A percentile compares a stretch with the other conserved stretches of the same genome.
Evolutionary conservation across 2,888 invertebrate genomes (phyloP).

Genomic region (Elmis aenea): DNA sequence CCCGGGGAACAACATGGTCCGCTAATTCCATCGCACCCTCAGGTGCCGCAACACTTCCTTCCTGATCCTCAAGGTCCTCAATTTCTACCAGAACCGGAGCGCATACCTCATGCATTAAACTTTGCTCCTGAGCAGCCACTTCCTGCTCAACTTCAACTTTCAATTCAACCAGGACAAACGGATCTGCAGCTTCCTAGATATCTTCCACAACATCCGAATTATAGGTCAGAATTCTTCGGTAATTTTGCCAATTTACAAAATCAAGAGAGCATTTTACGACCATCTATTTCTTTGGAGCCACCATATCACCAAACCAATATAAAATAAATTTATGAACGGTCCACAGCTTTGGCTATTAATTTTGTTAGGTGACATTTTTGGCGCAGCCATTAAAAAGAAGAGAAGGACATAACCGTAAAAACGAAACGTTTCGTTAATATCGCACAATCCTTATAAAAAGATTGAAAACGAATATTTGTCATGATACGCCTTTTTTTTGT

Average conservation of each 20-base stretch:
- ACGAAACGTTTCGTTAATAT: too few species aligned
- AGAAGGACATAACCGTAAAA: too few species aligned
- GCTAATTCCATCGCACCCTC: conserved; percentile 9
- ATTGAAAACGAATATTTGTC: too few species aligned
- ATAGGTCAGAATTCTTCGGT: conserved; percentile 11
- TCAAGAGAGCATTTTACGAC: conserved; percentile 7
- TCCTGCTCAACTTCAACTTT: conserved; percentile 8
- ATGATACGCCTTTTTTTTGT: too few species aligned
- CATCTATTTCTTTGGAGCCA: conserved; percentile 13
- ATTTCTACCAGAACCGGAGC: not conserved
- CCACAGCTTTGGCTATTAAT: too few species aligned
- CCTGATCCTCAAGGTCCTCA: conserved; percentile 11
- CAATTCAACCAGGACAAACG: conserved; percentile 38
- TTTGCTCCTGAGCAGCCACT: conserved; percentile 2
- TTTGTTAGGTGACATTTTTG: too few species aligned
- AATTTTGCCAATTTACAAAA: conserved; percentile 3
- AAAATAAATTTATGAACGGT: not conserved
- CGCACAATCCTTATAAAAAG: too few species aligned
- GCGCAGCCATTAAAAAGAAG: too few species aligned
- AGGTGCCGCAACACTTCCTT: conserved; percentile 12
- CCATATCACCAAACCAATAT: conserved; percentile 1
- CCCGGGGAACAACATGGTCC: conserved; percentile 16
- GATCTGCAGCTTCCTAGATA: conserved; percentile 39
- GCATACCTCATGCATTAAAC: not conserved
- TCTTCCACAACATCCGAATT: conserved; percentile 36